phyloP scores from a whole-genome alignment of 2,113 vertebrate genomes.

The Mesembrinibis cayennensis region DNA sequence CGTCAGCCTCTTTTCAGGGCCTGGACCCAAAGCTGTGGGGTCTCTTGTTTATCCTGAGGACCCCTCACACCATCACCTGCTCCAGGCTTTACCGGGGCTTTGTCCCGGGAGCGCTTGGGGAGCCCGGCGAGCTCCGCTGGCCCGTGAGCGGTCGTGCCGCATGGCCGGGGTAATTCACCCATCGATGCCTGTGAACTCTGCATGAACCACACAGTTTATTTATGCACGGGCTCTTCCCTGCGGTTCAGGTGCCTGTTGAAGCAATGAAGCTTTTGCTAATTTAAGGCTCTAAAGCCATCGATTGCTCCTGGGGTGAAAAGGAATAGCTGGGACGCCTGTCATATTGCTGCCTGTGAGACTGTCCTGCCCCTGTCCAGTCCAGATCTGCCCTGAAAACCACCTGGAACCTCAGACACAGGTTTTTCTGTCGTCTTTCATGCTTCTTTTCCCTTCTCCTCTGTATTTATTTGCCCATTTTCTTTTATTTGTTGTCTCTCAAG shows the following conservation, averaged over 20 bases:
- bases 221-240: neutral
- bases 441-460: neutral
- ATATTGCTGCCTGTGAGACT: neutral
- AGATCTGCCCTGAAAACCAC: neutral
- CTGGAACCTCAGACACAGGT: neutral
- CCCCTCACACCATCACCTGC: neutral
- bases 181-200: neutral
- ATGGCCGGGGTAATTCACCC: neutral
- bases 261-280: neutral
- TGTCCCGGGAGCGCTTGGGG: accelerated
- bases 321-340: neutral
- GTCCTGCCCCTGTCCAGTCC: neutral
- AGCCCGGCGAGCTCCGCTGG: neutral
- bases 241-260: neutral
- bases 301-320: neutral
- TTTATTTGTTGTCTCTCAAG: neutral
- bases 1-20: neutral
- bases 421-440: neutral
- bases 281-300: neutral
- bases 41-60: neutral
- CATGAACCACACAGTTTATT: neutral
- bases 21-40: neutral
- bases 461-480: neutral
- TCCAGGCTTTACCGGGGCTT: neutral
- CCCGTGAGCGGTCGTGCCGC: neutral